Conservation (phyloP, 2,113 vertebrate species). For the Puma concolor region DNA sequence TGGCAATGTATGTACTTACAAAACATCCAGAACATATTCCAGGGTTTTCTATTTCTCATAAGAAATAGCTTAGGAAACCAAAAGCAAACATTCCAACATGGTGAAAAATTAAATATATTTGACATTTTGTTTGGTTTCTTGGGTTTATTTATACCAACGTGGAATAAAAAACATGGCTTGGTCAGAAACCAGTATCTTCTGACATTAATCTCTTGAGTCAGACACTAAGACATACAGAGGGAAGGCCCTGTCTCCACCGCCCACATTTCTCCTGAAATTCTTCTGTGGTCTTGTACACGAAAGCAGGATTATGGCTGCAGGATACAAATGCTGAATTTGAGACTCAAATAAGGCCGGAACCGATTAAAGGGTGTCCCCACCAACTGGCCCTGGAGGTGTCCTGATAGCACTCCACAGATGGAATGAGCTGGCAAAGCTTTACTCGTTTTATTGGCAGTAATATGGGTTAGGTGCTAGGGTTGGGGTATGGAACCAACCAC, state of each 20-base stretch:
- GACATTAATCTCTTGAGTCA: background rate
- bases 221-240: background rate
- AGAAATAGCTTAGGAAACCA: slow-evolving; percentile 13
- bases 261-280: background rate
- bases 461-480: background rate
- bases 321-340: background rate
- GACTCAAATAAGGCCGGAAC: background rate
- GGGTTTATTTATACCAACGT: background rate
- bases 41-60: background rate
- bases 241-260: background rate
- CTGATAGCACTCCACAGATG: accelerated
- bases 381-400: background rate
- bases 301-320: background rate
- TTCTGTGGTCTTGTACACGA: background rate
- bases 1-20: background rate
- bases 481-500: background rate
- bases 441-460: background rate
- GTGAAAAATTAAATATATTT: background rate
- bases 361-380: background rate
- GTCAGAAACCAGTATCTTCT: slow-evolving; percentile 9
- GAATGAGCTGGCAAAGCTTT: too few species aligned
- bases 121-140: slow-evolving; percentile 22
- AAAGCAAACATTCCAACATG: slow-evolving; percentile 27
- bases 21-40: background rate
- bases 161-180: background rate